Base-by-base conservation (phyloP, 2,888 invertebrate genomes). In the Drosophila emarginata region DNA sequence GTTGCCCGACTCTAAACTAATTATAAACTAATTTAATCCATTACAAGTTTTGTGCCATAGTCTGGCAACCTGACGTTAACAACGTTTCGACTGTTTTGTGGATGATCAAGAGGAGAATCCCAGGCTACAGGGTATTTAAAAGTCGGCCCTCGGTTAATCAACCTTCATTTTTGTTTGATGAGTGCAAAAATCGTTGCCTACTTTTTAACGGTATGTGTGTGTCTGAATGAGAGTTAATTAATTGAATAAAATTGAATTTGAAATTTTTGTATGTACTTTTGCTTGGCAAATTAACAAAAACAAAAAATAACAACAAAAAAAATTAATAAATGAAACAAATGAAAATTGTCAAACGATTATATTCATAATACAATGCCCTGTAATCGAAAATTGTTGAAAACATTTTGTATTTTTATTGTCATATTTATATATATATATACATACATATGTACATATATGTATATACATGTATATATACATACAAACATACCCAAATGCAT, bases 341-440 rank as follows among this genome's bases (percentile, higher is more conserved):
- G 40, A 23, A 28, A 14, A 57, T 28, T 39, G 15, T 45, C 15
- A 15, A 45, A 45, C 40, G 15, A 45, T 45, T 45, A 15, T n/a
- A 58, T n/a, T 9, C 14, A 61, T 32, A 32, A 28, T 28, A 28
- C 28, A 23, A 54, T 36, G 32, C 36, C 26, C 45, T 15, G 32
- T 15, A 51, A 60, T 64, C 58, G 14, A 40, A 58, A 39, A 64
- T 53, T 68, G 23, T 56, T 61, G 36, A 37, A 32, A 12, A 37
- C 18, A 45, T 45, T 45, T 45, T 45, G 45, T 45, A 45, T 71
- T 73, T 63, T 72, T 64, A 60, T 64, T 65, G 28, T 14, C 50
- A 39, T 56, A 39, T 54, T 56, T 53, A 54, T 14, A 32, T 39
- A 57, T 2, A 39, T 39, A 36, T 2, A 39, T 39, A 56, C 1